Percentiles rank a stretch among this genome's conserved stretches.
These are phyloP conservation scores for Thunnus thynnus DNA, from an alignment of 2,113 vertebrate species.

Conservation along the genomic window DNA sequence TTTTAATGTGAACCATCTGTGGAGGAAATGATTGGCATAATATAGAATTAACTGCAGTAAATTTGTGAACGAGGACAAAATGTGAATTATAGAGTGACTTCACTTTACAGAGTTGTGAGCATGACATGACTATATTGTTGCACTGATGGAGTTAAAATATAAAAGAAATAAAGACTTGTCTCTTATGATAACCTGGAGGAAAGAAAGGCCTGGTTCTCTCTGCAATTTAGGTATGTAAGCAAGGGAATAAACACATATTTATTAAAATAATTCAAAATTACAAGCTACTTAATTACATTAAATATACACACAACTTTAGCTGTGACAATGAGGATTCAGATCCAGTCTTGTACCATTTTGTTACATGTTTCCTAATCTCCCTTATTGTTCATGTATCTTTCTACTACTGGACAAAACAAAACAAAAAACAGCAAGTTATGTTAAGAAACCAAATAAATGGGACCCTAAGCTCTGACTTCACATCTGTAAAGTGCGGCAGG, in stretches of 20 bases:
- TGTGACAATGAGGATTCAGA: not conserved
- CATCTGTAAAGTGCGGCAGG: slow-evolving; percentile 31
- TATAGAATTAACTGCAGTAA: not conserved
- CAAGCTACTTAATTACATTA: not conserved
- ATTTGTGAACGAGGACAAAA: not conserved
- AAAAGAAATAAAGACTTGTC: not conserved
- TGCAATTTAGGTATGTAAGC: not conserved
- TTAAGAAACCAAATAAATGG: not conserved
- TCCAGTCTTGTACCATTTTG: not conserved
- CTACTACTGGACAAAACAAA: slow-evolving; percentile 14
- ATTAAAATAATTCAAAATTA: not conserved
- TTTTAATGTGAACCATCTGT: slow-evolving; percentile 42
- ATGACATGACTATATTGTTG: not conserved
- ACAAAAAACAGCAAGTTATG: not conserved
- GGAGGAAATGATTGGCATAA: not conserved
- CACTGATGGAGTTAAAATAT: not conserved
- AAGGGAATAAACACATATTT: not conserved
- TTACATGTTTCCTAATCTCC: not conserved
- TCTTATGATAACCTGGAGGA: not conserved
- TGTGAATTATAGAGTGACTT: not conserved
- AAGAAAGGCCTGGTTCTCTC: not conserved
- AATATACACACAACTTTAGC: not conserved
- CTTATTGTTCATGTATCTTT: not conserved
- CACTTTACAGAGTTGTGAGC: not conserved
- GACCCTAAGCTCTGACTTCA: slow-evolving; percentile 24